Evolutionary conservation across 2,888 invertebrate genomes (phyloP).

Genomic region (Lissonota sp.): DNA sequence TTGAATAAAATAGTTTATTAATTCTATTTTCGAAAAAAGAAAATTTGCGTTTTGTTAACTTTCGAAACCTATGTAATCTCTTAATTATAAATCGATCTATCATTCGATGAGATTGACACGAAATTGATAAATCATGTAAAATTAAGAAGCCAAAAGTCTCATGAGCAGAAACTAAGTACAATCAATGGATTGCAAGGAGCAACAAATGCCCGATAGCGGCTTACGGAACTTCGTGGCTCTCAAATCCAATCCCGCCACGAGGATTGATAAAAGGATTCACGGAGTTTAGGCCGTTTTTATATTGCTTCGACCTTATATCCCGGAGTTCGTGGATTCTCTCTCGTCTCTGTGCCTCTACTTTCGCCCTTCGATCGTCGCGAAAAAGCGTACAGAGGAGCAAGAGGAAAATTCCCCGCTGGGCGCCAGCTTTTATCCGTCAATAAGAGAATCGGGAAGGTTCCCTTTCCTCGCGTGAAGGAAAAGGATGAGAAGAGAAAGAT

Average conservation of each 20-base stretch:
- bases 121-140: slow-evolving; percentile 18
- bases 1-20: no score
- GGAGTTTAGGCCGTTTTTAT: slow-evolving; percentile 81
- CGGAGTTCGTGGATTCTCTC: slow-evolving; percentile 48
- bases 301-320: slow-evolving; percentile 73
- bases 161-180: slow-evolving; percentile 16
- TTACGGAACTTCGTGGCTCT: slow-evolving; percentile 69
- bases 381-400: neutral
- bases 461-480: slow-evolving; percentile 31
- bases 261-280: slow-evolving; percentile 83
- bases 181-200: slow-evolving; percentile 26
- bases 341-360: slow-evolving; percentile 49
- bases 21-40: no score
- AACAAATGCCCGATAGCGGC: slow-evolving; percentile 24
- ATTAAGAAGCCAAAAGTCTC: slow-evolving; percentile 18
- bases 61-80: no score
- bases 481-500: slow-evolving; percentile 8
- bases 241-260: slow-evolving; percentile 81
- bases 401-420: slow-evolving; percentile 8
- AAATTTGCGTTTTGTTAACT: no score
- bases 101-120: no score
- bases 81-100: no score
- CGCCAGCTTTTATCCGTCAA: slow-evolving; percentile 74
- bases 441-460: slow-evolving; percentile 71
- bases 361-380: neutral